Base-by-base conservation (phyloP, 2,888 invertebrate species). In the Malachius bipustulatus region DNA sequence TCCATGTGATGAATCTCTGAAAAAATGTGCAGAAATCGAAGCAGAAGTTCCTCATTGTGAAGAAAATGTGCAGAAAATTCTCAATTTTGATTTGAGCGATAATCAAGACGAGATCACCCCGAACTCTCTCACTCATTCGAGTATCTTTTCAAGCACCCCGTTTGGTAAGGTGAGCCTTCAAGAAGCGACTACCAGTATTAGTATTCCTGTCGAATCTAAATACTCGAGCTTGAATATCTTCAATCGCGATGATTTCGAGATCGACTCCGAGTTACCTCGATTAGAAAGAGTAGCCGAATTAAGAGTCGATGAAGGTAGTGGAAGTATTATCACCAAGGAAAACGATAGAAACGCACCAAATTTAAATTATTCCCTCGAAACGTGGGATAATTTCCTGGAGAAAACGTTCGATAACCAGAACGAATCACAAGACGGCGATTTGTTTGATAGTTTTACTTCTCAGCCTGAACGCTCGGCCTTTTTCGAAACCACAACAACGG, bases 311-410 rank as follows among this genome's bases (percentile, higher is more conserved):
- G 24, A n/a, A n/a, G n/a, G 24, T 19, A 19, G 24, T 19, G 6
- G n/a, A n/a, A 6, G n/a, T 6, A 8, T n/a, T 8, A 8, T 8
- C n/a, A n/a, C 24, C 24, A 19, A 14, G 2, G 3, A 30, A 2
- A 34, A 32, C 3, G 26, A 35, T 13, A 4, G 11, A 14, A 31
- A 35, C 11, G 42, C 38, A 26, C 35, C 40, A 16, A 44, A 50
- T 40, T 47, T 62, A 26, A 55, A 57, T 35, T 63, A 62, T 47
- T 63, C 62, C 0, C 42, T 63, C 33, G 63, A 64, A 44, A 62
- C 62, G 1, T 64, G 64, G 64, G 60, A 63, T 47, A 59, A 59
- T 40, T 63, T 63, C 43, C 43, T 64, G 27, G 60, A 57, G 13
- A 55, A 56, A 33, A 54, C 59, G 14, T 53, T 62, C 24, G 57